Evolutionary conservation across 2,888 invertebrate species (phyloP).

Genomic region (Chaetogeoica ovagalla): DNA sequence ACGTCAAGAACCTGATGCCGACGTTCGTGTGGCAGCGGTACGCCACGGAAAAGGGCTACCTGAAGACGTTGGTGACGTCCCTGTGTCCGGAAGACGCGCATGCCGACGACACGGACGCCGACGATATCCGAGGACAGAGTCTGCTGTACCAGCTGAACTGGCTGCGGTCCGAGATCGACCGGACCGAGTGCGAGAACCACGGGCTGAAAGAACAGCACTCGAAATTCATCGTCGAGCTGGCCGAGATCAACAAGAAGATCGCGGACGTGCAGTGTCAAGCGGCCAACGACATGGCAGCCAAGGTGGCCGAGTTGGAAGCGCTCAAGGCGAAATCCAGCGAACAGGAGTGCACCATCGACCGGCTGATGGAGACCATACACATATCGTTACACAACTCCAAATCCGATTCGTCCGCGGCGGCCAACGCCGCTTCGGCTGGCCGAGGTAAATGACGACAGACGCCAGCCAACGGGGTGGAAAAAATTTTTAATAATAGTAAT

Average conservation of each 20-base stretch:
- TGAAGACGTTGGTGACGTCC: background rate
- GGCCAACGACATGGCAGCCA: background rate
- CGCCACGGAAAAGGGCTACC: background rate
- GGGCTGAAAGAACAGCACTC: slow-evolving; percentile 15
- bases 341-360: slow-evolving; percentile 15
- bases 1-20: slow-evolving; percentile 10
- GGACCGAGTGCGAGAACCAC: slow-evolving; percentile 21
- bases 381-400: slow-evolving; percentile 8
- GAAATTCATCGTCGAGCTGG: background rate
- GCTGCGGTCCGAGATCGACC: slow-evolving; percentile 48
- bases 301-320: background rate
- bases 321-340: background rate
- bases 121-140: background rate
- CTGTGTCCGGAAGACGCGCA: background rate
- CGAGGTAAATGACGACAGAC: too few relatives aligned
- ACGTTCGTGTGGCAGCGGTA: slow-evolving; percentile 32
- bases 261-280: background rate
- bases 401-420: background rate
- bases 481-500: too few relatives aligned
- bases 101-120: background rate
- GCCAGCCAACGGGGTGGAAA: too few relatives aligned
- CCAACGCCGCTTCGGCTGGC: background rate
- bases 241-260: slow-evolving; percentile 6
- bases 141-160: slow-evolving; percentile 46
- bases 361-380: slow-evolving; percentile 38